Evolutionary conservation across 1,140 invertebrate genomes (phyloP), one percentile per base, ranked within the genome.

Genomic region (Drosophila mauritiana): DNA sequence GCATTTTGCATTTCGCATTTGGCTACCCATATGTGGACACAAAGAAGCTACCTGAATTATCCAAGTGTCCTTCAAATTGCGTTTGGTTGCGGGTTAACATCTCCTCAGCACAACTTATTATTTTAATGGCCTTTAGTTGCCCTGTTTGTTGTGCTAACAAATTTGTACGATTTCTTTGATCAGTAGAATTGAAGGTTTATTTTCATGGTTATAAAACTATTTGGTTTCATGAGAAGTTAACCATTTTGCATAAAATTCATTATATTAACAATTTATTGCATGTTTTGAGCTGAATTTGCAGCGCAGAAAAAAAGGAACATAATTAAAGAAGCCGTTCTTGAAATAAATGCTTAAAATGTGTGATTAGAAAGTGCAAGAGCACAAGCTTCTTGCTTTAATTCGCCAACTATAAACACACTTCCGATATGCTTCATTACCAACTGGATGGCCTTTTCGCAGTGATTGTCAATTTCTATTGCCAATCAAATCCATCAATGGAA

Each of bases 1-100:
- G 27, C 27, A 40, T 3, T 43, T 15, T 15, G 6, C 12, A 42
- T 8, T 45, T 17, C 10, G 10, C 12, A 27, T 22, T 56, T 63
- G 59, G 46, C 59, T 36, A 67, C 59, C 36, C 34, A 49, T 36
- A 67, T 64, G 64, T 43, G 54, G 56, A 64, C 42, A 64, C 42
- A 64, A 59, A 48, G 40, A 37, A 64, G 62, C 58, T 20, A 63
- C 58, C 58, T 31, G 22, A 0, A 13, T 2, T 34, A 13, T 36
- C 7, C 27, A 22, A 15, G 22, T 27, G 15, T 42, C 37, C 25
- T 56, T 27, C 25, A 13, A 22, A 46, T 13, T 46, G 12, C 43
- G 7, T 20, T 22, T 7, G 43, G 31, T 31, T 31, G 31, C 31
- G 43, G 12, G 22, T 5, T 20, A 46, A 13, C 5, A 43, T 20